A percentile compares a stretch with the other conserved stretches of the same genome.
phyloP scores from a whole-genome alignment of 2,113 vertebrate species.

The Eptatretus burgeri region DNA sequence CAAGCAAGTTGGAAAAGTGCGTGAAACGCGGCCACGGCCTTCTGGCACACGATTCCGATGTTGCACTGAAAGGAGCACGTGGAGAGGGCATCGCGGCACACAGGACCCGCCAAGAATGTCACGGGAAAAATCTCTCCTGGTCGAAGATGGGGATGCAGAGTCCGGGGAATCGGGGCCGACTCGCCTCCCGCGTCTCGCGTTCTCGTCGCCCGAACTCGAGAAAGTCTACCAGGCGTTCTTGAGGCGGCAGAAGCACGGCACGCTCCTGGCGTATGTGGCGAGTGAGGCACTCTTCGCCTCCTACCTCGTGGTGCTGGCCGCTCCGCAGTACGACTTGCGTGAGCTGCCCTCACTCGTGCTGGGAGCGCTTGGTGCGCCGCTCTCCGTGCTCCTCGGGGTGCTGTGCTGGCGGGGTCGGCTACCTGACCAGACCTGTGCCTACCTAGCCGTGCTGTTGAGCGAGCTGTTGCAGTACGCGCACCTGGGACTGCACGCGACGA shows the following conservation, averaged over 20 bases:
- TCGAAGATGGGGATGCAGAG: no score
- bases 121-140: no score
- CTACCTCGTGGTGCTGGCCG: neutral
- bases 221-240: neutral
- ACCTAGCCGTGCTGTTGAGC: neutral
- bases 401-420: neutral
- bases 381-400: neutral
- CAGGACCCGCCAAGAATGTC: no score
- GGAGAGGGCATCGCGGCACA: no score
- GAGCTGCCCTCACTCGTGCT: conserved; percentile 4
- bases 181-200: neutral
- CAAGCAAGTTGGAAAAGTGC: no score
- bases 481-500: neutral
- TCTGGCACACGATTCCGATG: no score
- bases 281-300: neutral
- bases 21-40: no score
- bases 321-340: neutral
- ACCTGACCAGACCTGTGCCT: neutral
- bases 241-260: neutral
- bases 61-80: no score
- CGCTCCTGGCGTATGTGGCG: neutral
- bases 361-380: neutral
- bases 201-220: neutral
- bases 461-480: neutral
- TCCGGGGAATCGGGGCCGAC: no score